Evolutionary conservation across 2,113 vertebrate species (phyloP).

Genomic region (Astur gentilis): DNA sequence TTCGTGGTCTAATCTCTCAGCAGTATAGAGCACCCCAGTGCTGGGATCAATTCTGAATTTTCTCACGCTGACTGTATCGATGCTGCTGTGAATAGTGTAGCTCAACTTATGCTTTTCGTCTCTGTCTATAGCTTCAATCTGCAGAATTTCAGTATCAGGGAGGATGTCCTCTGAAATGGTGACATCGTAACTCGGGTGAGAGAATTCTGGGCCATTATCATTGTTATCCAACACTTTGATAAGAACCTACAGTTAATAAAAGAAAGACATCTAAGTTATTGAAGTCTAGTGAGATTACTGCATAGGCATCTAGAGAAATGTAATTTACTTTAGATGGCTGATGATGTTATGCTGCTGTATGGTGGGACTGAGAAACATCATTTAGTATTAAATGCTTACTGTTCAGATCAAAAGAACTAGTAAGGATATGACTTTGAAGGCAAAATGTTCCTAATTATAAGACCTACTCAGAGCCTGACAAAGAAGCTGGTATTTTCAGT

Average conservation of each 20-base stretch:
- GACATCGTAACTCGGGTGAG: conserved; percentile 87
- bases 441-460: neutral
- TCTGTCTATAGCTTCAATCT: conserved; percentile 89
- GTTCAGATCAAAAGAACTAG: neutral
- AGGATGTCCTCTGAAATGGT: conserved; percentile 90
- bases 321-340: neutral
- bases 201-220: conserved; percentile 93
- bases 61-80: conserved; percentile 85
- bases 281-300: neutral
- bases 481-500: neutral
- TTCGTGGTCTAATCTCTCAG: conserved; percentile 90
- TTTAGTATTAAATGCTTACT: neutral
- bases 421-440: neutral
- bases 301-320: neutral
- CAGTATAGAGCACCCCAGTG: conserved; percentile 83
- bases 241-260: conserved; percentile 79
- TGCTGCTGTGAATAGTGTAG: conserved; percentile 90
- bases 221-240: conserved; percentile 94
- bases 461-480: neutral
- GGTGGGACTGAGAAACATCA: neutral
- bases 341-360: neutral
- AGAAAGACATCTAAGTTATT: neutral
- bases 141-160: conserved; percentile 89
- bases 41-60: conserved; percentile 90
- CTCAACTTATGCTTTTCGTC: conserved; percentile 89